A percentile compares a stretch with the other conserved stretches of the same genome.
Evolutionary conservation across 2,113 vertebrate genomes (phyloP).

Genomic region (Cavia aperea): DNA sequence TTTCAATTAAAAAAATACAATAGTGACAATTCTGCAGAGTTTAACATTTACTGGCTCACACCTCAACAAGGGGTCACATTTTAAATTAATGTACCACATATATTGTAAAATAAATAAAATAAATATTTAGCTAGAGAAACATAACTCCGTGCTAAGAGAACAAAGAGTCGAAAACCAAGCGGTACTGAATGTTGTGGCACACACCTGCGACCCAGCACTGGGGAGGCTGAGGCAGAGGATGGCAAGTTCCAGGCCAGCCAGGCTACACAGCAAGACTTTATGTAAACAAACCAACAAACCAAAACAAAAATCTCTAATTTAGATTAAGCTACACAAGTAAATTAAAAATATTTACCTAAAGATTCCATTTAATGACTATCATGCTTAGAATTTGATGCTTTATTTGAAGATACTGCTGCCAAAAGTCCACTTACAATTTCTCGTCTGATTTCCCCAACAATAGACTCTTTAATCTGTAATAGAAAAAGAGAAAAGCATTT

Average conservation of each 20-base stretch:
- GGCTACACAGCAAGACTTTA: neutral
- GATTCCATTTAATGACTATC: constrained; percentile 72
- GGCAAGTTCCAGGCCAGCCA: neutral
- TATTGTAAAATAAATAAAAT: neutral
- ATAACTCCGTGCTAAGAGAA: neutral
- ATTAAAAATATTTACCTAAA: constrained; percentile 71
- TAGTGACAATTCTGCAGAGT: neutral
- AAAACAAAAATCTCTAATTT: neutral
- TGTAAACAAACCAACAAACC: neutral
- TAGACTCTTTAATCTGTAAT: constrained; percentile 89
- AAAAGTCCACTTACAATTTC: constrained; percentile 92
- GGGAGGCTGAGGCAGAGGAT: neutral
- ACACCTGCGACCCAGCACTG: neutral
- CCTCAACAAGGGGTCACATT: neutral
- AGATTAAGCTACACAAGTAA: neutral
- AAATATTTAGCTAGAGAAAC: constrained; percentile 1
- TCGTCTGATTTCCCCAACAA: constrained; percentile 89
- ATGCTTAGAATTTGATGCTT: constrained; percentile 72
- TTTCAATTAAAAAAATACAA: neutral
- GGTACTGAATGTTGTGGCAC: too few species aligned
- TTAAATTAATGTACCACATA: too few species aligned
- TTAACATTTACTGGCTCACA: constrained; percentile 18
- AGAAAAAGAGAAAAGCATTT: constrained; percentile 41
- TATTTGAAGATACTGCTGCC: constrained; percentile 82
- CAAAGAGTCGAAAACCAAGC: constrained; percentile 4